Conservation (phyloP, 37 sponge, comb jelly and placozoan species). For the Diacarnus erythraeanus region DNA sequence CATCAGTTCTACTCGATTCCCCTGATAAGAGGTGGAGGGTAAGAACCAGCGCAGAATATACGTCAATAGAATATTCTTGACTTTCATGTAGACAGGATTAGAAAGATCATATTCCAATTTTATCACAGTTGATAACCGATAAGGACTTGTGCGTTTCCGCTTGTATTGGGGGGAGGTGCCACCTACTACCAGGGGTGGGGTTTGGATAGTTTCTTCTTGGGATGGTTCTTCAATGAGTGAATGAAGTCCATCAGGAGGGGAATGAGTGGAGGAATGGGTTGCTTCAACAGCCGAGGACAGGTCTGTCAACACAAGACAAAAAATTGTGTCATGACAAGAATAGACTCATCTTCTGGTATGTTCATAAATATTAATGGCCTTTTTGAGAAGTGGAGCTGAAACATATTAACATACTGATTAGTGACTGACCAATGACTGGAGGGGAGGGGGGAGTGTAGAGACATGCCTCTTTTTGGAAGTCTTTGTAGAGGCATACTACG, state of each 20-base stretch:
- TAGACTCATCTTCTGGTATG: background rate
- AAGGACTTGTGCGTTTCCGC: constrained; percentile 4
- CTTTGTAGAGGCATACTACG: constrained; percentile 77
- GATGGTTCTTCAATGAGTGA: constrained; percentile 11
- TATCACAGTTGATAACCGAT: constrained; percentile 48
- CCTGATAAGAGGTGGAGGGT: constrained; percentile 11
- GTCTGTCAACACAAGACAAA: background rate
- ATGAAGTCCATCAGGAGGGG: constrained; percentile 4
- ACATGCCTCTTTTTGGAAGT: constrained; percentile 47
- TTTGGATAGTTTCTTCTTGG: background rate
- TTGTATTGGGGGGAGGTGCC: background rate
- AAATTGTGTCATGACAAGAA: background rate
- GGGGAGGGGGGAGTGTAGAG: constrained; percentile 49
- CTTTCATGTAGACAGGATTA: constrained; percentile 32
- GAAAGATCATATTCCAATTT: constrained; percentile 63
- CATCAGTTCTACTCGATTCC: constrained; percentile 52
- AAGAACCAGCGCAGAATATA: constrained; percentile 60
- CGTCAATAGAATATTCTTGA: constrained; percentile 45
- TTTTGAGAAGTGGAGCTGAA: no score
- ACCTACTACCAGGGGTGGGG: no score
- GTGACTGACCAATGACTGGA: constrained; percentile 38
- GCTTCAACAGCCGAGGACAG: background rate
- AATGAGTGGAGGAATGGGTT: background rate
- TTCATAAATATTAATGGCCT: background rate
- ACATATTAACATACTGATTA: background rate